These are phyloP conservation scores for Poliocrania exsul DNA, from an alignment of 2,797 vertebrate species.

Conservation along the genomic window DNA sequence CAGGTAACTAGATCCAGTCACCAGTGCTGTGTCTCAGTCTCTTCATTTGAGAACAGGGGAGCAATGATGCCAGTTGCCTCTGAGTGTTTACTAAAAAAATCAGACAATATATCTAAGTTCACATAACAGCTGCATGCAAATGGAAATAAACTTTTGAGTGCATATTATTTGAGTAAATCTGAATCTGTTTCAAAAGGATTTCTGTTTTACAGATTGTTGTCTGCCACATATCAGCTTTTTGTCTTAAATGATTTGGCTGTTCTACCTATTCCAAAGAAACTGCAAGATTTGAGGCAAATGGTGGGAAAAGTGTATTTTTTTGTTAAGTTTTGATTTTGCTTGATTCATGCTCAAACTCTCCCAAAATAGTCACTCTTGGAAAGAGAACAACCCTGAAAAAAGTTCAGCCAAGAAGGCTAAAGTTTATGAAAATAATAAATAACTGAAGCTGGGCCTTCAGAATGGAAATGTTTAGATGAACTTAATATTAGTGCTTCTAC, in stretches of 20 bases:
- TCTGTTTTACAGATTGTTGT: neutral
- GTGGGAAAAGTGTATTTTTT: conserved; percentile 30
- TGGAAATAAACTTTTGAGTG: neutral
- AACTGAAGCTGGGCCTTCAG: conserved; percentile 35
- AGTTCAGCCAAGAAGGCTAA: conserved; percentile 64
- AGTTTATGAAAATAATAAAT: conserved; percentile 63
- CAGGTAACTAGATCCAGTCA: neutral
- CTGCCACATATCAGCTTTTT: neutral
- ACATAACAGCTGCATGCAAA: neutral
- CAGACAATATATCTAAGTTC: neutral
- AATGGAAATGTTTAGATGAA: conserved; percentile 58
- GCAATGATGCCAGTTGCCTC: neutral
- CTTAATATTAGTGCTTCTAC: neutral
- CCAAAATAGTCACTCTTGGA: conserved; percentile 55
- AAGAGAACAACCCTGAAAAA: conserved; percentile 20
- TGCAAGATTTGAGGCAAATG: neutral
- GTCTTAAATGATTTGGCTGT: neutral
- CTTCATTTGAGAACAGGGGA: neutral
- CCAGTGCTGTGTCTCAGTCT: neutral
- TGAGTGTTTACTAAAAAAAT: neutral
- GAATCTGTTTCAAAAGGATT: neutral
- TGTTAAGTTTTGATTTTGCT: neutral
- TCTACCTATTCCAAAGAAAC: neutral
- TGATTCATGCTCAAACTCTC: conserved; percentile 38
- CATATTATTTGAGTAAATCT: neutral